These are phyloP conservation scores for Monopis laevigella DNA, from an alignment of 2,888 invertebrate genomes.

Conservation along the genomic window DNA sequence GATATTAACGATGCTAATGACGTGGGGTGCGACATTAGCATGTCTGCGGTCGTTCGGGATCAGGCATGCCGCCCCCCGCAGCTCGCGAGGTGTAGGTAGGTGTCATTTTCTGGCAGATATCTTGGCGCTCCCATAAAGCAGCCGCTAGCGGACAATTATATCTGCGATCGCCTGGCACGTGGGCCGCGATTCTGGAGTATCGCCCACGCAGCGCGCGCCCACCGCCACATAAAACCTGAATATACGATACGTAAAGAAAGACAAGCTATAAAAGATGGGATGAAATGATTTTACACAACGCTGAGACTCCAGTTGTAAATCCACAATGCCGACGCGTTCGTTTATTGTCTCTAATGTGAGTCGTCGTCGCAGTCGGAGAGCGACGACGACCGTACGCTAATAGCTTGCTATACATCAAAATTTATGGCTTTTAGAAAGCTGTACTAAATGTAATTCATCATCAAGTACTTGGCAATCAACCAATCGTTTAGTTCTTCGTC, in stretches of 20 bases:
- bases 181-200: conserved; percentile 45
- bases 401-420: conserved; percentile 1
- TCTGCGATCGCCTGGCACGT: conserved; percentile 51
- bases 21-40: too few relatives aligned
- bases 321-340: conserved; percentile 30
- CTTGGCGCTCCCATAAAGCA: conserved; percentile 48
- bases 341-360: conserved; percentile 37
- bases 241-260: conserved; percentile 32
- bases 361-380: neutral
- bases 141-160: conserved; percentile 50
- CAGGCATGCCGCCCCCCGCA: conserved; percentile 9
- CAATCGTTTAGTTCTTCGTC: too few relatives aligned
- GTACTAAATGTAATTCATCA: neutral
- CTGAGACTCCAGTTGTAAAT: conserved; percentile 42
- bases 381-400: neutral
- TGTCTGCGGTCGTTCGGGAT: too few relatives aligned
- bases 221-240: conserved; percentile 37
- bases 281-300: conserved; percentile 45
- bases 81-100: conserved; percentile 37
- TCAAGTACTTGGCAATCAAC: neutral
- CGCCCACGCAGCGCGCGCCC: conserved; percentile 41
- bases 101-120: conserved; percentile 46
- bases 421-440: conserved; percentile 5
- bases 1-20: neutral
- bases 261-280: conserved; percentile 44